These are phyloP conservation scores for Scytalopus superciliaris DNA, from an alignment of 2,113 vertebrate genomes.

Conservation along the genomic window DNA sequence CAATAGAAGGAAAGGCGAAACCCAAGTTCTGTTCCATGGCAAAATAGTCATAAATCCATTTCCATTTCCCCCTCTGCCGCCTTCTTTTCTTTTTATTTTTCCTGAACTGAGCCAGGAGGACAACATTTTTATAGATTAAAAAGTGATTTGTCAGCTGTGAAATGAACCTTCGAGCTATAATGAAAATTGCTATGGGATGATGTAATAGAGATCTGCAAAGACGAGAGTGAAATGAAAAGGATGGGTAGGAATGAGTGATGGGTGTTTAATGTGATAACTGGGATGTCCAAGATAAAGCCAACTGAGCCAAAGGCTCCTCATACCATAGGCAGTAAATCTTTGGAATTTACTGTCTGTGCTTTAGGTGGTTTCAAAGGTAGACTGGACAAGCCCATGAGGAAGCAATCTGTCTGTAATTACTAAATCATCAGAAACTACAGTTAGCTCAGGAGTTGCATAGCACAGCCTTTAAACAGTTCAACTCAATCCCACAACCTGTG, in stretches of 20 bases:
- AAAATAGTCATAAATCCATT: not conserved
- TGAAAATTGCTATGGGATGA: not conserved
- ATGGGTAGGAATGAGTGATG: not conserved
- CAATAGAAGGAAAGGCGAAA: not conserved
- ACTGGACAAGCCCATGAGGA: not conserved
- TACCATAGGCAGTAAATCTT: not conserved
- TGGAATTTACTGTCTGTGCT: not conserved
- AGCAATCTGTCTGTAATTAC: not conserved
- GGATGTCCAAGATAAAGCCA: not conserved
- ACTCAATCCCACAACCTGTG: not conserved
- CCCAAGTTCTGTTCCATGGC: not conserved
- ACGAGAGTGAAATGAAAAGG: not conserved
- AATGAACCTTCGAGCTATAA: not conserved
- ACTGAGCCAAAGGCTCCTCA: not conserved
- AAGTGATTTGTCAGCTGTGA: not conserved
- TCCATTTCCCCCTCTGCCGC: fast-evolving
- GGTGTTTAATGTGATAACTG: not conserved
- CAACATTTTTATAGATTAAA: not conserved
- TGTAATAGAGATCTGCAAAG: not conserved
- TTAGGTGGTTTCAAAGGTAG: not conserved
- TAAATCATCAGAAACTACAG: not conserved
- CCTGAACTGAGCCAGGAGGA: not conserved
- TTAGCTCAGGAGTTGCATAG: not conserved
- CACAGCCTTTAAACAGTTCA: not conserved
- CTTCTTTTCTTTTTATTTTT: not conserved